Percentiles rank a stretch among this genome's conserved stretches.
Evolutionary conservation across 2,888 invertebrate genomes (phyloP).

Genomic region (Mesochorus sp.): DNA sequence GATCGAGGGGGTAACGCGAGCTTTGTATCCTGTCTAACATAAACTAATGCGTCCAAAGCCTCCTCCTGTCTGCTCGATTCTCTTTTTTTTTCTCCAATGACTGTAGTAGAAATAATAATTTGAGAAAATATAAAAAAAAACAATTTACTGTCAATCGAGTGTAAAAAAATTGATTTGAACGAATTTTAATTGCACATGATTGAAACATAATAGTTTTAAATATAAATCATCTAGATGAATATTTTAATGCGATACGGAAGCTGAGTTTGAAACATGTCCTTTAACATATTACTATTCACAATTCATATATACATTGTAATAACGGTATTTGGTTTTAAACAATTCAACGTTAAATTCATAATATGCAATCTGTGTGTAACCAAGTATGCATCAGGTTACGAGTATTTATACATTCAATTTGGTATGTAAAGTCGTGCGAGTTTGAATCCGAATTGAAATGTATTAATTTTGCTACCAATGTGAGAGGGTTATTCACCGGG

Average conservation of each 20-base stretch:
- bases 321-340: not conserved
- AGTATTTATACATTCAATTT: not conserved
- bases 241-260: too few relatives aligned
- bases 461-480: constrained; percentile 5
- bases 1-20: constrained; percentile 39
- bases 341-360: not conserved
- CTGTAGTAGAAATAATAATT: not conserved
- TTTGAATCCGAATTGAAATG: constrained; percentile 8
- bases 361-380: constrained; percentile 1
- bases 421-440: not conserved
- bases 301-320: too few relatives aligned
- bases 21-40: constrained; percentile 12
- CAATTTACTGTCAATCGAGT: too few relatives aligned
- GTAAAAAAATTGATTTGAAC: too few relatives aligned
- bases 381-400: not conserved
- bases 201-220: too few relatives aligned
- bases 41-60: not conserved
- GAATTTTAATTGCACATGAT: too few relatives aligned
- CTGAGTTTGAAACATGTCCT: too few relatives aligned
- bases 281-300: too few relatives aligned
- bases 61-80: not conserved
- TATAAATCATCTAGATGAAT: too few relatives aligned
- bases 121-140: too few relatives aligned
- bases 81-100: not conserved
- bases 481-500: constrained; percentile 4